Evolutionary conservation across 2,888 invertebrate genomes (phyloP).

Genomic region (Acrobasis suavella): DNA sequence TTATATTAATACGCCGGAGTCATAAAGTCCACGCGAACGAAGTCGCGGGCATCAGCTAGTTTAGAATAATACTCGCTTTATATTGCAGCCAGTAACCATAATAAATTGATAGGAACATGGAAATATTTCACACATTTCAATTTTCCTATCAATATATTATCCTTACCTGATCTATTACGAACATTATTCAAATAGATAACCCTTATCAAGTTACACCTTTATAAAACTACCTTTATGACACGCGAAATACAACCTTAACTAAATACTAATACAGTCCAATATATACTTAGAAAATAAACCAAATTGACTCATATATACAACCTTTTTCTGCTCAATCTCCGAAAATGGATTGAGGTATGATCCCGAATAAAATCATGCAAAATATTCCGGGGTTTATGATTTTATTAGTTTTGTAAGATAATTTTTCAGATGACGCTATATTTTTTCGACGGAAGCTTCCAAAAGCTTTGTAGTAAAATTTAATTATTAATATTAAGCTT

Average conservation of each 20-base stretch:
- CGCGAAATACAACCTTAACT: not conserved
- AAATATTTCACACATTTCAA: not conserved
- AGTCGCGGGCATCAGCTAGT: too few relatives aligned
- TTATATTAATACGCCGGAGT: too few relatives aligned
- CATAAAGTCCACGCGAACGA: too few relatives aligned
- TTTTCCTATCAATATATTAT: constrained; percentile 1
- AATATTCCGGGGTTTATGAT: constrained; percentile 1
- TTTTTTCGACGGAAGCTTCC: not conserved
- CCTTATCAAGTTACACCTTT: constrained; percentile 15
- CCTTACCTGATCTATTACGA: constrained; percentile 12
- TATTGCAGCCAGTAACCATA: too few relatives aligned
- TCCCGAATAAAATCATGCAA: constrained; percentile 2
- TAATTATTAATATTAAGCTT: not conserved
- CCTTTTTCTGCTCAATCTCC: constrained; percentile 8
- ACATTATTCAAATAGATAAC: constrained; percentile 16
- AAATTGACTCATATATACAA: constrained; percentile 15
- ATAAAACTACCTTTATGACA: not conserved
- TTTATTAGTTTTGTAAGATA: constrained; percentile 3
- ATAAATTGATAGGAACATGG: too few relatives aligned
- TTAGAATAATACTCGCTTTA: too few relatives aligned
- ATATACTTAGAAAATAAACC: not conserved
- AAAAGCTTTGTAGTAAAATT: not conserved
- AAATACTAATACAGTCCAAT: not conserved
- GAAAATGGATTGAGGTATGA: constrained; percentile 23
- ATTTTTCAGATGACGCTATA: constrained; percentile 1